Evolutionary conservation across 92 coral and sea anemone species (phyloP), one percentile per base, ranked within the genome.

Genomic region (Chrysogorgia sp.): DNA sequence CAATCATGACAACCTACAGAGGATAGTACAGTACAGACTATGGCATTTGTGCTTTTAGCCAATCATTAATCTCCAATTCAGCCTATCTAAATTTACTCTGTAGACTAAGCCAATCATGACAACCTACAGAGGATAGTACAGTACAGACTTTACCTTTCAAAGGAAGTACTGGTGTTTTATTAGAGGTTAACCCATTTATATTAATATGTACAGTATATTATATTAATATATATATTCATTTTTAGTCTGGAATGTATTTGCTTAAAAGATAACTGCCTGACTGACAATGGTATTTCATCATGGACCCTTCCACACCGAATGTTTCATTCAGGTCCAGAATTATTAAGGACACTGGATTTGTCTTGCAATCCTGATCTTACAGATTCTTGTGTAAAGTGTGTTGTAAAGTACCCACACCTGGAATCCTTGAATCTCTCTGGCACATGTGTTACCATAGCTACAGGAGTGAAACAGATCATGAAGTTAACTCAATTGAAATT

Each of bases 261-360:
- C 78, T 85, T 94, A 5, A 89, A 91, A 71, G 89, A 91, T 86
- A 94, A 94, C 64, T 85, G 92, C 50, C 86, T 94, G 20, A 50
- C 92, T 40, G 98, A 91, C 64, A 60, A 67, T 82, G 98, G 90
- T 23, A 50, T 94, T 5, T 82, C 77, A 40, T 58, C 71, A 20
- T 64, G 92, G 71, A 91, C 94, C 0, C 80, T 91, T 41, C 98
- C 98, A 23, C 79, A 78, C 55, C 90, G 98, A 8, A 82, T 94
- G 74, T 71, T 89, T 78, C 79, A 81, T 52, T 80, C 66, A 50
- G 96, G 97, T 22, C 89, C 91, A 33, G 58, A 57, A 60, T 35
- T 77, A 58, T 79, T 94, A 48, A 49, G 80, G 17, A 74, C 82
- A 40, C 85, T 91, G 72, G 98, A 94, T 77, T 57, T 94, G 53